Base-by-base conservation (phyloP, 2,113 vertebrate genomes). In the Manacus vitellinus region DNA sequence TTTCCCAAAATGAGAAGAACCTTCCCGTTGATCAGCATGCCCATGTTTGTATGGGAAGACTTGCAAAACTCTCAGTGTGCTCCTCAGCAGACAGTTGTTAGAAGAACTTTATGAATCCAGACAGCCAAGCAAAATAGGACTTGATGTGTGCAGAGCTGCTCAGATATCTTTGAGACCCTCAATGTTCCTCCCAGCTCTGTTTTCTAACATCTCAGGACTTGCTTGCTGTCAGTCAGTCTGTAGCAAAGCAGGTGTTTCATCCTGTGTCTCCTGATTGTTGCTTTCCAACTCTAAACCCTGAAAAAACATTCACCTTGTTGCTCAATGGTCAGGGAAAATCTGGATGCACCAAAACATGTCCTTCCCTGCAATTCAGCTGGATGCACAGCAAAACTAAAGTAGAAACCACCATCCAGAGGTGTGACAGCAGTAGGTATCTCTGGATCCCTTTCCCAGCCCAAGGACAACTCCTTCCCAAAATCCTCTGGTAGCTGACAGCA, bases 321-420 rank as follows among this genome's bases (percentile, higher is more conserved):
- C 41, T 68, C 1, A 0, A 5, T n/a, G 58, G 43, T 20, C 14
- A 58, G 44, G 52, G 58, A 27, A 49, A 59, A 70, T 18, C 28
- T 46, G 55, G 12, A 16, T 74, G 41, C 6, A 14, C 7, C 20
- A 8, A 17, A 93, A 21, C 2, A 0, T 0, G 5, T 20, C 25
- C 41, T 78, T 14, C 8, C 9, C 4, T 10, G 10, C 31, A 15
- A 1, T 21, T 47, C 51, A 61, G 30, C n/a, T 5, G 9, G 12
- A 66, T 41, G 59, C 30, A 28, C 2, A 14, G n/a, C 13, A 56
- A 59, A 65, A 8, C 6, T 21, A 8, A 52, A 56, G 56, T 18
- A 35, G 35, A 21, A 75, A 10, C 3, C 5, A 5, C 5, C 28
- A 37, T n/a, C 56, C 56, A 35, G 55, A 62, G 65, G 49, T n/a